These are phyloP conservation scores for Protaetia brevitarsis DNA, from an alignment of 1,140 invertebrate genomes.

Conservation along the genomic window DNA sequence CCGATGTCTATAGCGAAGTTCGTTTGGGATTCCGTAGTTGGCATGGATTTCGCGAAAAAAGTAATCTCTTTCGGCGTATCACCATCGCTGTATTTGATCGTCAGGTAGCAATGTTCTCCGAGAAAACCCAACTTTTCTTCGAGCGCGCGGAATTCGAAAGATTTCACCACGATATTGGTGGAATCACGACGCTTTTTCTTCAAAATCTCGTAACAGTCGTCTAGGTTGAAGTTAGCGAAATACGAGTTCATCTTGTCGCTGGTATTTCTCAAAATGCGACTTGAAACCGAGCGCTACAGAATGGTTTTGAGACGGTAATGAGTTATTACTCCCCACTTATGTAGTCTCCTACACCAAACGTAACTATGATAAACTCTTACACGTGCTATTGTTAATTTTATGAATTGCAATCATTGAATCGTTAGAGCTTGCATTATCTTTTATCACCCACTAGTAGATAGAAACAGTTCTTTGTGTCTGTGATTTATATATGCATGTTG, in stretches of 20 bases:
- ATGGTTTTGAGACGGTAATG: too few relatives aligned
- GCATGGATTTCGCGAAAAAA: conserved; percentile 26
- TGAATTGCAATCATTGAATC: too few relatives aligned
- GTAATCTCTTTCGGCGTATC: background rate
- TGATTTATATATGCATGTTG: too few relatives aligned
- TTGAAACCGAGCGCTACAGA: too few relatives aligned
- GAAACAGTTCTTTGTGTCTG: too few relatives aligned
- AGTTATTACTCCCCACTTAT: too few relatives aligned
- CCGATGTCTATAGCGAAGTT: conserved; percentile 20
- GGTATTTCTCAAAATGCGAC: background rate
- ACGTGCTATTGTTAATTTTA: too few relatives aligned
- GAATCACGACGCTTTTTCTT: background rate
- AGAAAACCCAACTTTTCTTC: conserved; percentile 22
- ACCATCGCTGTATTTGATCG: background rate
- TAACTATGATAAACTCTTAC: too few relatives aligned
- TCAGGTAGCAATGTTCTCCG: conserved; percentile 27
- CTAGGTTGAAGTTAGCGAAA: background rate
- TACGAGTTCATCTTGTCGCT: background rate
- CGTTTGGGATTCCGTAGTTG: background rate
- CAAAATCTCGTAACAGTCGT: background rate
- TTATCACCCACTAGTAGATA: too few relatives aligned
- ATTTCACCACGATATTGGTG: background rate
- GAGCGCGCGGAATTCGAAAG: conserved; percentile 5
- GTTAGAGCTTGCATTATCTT: too few relatives aligned
- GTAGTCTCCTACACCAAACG: too few relatives aligned